phyloP scores from a whole-genome alignment of 2,797 vertebrate species.

The Molossus molossus region DNA sequence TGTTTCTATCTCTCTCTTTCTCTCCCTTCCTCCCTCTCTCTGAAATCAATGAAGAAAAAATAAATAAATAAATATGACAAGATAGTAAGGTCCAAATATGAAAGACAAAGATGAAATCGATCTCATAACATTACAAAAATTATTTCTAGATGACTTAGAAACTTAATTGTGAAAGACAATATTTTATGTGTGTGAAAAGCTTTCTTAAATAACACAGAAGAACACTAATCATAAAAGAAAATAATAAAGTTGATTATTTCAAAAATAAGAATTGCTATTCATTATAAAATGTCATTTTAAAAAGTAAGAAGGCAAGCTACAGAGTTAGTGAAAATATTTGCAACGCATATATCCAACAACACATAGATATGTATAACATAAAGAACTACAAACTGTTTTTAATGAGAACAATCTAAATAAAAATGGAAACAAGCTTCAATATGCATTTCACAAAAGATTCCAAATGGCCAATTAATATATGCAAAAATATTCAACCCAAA shows the following conservation, averaged over 20 bases:
- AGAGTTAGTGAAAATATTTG: slow-evolving; percentile 13
- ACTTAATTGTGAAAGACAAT: not conserved
- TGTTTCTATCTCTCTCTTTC: no score
- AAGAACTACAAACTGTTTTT: not conserved
- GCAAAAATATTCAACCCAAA: not conserved
- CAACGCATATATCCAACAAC: not conserved
- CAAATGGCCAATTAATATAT: not conserved
- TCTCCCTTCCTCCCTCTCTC: no score
- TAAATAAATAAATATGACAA: not conserved
- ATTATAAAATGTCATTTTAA: not conserved
- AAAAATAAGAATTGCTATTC: not conserved
- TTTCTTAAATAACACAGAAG: not conserved
- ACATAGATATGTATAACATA: not conserved
- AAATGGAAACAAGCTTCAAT: not conserved
- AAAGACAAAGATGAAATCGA: not conserved
- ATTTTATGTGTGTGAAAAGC: not conserved
- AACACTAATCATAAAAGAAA: not conserved
- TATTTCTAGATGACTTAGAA: not conserved
- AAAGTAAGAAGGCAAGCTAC: not conserved
- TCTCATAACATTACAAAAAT: not conserved
- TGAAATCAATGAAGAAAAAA: no score
- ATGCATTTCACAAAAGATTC: not conserved
- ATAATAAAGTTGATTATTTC: not conserved
- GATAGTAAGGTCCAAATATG: not conserved
- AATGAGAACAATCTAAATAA: not conserved